phyloP scores from a whole-genome alignment of 2,113 vertebrate species.

The Odontophorus gujanensis region DNA sequence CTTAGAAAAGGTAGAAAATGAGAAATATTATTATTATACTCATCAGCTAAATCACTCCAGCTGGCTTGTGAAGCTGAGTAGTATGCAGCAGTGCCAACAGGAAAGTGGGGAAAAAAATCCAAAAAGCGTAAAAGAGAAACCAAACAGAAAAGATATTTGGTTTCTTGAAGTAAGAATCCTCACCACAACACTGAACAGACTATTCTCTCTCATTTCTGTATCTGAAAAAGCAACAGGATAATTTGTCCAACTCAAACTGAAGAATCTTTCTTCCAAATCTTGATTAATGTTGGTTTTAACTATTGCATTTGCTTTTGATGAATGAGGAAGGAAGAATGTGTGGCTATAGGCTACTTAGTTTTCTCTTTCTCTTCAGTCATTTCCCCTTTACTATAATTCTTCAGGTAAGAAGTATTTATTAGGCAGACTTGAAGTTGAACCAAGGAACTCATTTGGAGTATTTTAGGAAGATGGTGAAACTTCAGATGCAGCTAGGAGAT shows the following conservation, averaged over 20 bases:
- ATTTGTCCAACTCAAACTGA: background rate
- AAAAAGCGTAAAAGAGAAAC: background rate
- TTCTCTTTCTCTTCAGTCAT: background rate
- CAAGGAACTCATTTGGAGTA: background rate
- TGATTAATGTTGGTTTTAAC: background rate
- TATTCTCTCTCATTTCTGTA: background rate
- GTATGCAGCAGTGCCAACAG: background rate
- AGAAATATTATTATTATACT: background rate
- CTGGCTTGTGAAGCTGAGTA: background rate
- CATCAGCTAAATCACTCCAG: background rate
- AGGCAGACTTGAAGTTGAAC: background rate
- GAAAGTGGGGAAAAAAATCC: background rate
- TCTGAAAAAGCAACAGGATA: background rate
- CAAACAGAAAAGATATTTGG: background rate
- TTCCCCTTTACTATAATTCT: background rate
- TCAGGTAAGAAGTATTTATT: background rate
- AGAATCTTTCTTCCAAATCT: background rate
- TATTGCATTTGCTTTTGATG: background rate
- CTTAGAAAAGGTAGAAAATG: background rate
- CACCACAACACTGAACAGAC: background rate
- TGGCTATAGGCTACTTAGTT: background rate
- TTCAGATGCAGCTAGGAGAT: background rate
- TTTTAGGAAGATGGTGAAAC: background rate
- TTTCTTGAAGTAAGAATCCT: background rate
- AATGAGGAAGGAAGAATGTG: background rate